Conservation (phyloP, 2,888 invertebrate species). For the Listrodromus nycthemerus region DNA sequence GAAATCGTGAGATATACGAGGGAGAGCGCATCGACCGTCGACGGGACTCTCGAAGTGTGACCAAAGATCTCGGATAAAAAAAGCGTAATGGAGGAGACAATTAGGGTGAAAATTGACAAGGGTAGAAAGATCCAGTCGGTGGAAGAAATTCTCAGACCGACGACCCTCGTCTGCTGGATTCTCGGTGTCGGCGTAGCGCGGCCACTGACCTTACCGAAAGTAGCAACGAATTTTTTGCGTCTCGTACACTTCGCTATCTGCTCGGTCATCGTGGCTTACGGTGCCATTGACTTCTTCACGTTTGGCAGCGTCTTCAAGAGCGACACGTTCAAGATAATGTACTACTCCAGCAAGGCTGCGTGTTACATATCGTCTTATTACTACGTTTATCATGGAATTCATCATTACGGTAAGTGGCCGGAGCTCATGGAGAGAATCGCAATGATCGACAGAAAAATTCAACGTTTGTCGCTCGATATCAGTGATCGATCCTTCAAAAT, state of each 20-base stretch:
- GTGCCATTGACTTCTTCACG: constrained; percentile 76
- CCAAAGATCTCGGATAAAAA: constrained; percentile 1
- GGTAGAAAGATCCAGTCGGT: constrained; percentile 55
- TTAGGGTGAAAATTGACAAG: constrained; percentile 68
- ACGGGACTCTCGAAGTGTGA: neutral
- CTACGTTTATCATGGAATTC: constrained; percentile 74
- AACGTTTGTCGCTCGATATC: constrained; percentile 58
- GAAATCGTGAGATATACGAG: neutral
- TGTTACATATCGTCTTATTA: constrained; percentile 77
- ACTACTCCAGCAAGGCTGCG: constrained; percentile 76
- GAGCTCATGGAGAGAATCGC: constrained; percentile 72
- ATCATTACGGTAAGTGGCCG: constrained; percentile 75
- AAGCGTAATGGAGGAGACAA: constrained; percentile 70
- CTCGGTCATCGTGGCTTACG: constrained; percentile 76
- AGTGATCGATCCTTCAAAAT: constrained; percentile 66
- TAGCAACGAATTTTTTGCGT: constrained; percentile 72
- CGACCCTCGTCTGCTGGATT: constrained; percentile 74
- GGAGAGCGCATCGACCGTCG: neutral
- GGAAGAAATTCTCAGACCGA: constrained; percentile 71
- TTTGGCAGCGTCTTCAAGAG: constrained; percentile 75
- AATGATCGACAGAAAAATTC: constrained; percentile 72
- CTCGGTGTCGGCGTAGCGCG: constrained; percentile 75
- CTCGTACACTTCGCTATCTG: constrained; percentile 73
- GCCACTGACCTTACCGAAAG: constrained; percentile 69
- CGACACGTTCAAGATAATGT: constrained; percentile 78